Conservation (phyloP, 2,888 invertebrate genomes). For the Ischnura elegans region DNA sequence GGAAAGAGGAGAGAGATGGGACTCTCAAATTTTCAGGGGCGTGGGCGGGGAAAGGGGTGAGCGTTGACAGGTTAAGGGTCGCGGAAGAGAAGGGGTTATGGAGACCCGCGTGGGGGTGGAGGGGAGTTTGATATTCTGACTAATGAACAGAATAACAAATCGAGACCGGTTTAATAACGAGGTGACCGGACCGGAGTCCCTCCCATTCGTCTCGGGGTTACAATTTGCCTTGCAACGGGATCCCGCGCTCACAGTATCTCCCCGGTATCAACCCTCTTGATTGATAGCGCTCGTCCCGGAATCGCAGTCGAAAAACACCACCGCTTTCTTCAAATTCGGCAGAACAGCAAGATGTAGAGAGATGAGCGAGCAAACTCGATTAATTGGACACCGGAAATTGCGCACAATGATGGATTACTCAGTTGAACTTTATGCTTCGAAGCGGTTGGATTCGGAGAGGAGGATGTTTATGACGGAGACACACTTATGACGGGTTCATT, state of each 20-base stretch:
- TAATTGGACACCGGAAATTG: background rate
- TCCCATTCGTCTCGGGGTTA: conserved; percentile 41
- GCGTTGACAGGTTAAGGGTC: conserved; percentile 51
- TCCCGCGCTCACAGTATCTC: background rate
- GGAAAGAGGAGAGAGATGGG: background rate
- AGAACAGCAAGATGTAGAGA: background rate
- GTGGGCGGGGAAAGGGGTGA: background rate
- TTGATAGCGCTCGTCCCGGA: conserved; percentile 17
- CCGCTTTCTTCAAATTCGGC: conserved; percentile 18
- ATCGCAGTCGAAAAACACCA: conserved; percentile 11
- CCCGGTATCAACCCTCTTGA: background rate
- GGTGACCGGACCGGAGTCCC: conserved; percentile 41
- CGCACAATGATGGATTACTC: background rate
- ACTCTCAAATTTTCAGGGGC: no score
- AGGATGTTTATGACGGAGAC: no score
- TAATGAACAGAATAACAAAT: conserved; percentile 62
- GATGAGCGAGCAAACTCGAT: conserved; percentile 5
- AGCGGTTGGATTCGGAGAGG: background rate
- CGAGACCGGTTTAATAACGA: conserved; percentile 63
- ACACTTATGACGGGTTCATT: no score
- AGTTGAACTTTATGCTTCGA: background rate
- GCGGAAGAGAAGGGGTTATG: background rate
- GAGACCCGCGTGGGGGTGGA: background rate
- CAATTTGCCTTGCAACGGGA: conserved; percentile 29
- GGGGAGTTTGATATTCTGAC: conserved; percentile 53